Evolutionary conservation across 2,113 vertebrate genomes (phyloP).

Genomic region (Noturus placidus): DNA sequence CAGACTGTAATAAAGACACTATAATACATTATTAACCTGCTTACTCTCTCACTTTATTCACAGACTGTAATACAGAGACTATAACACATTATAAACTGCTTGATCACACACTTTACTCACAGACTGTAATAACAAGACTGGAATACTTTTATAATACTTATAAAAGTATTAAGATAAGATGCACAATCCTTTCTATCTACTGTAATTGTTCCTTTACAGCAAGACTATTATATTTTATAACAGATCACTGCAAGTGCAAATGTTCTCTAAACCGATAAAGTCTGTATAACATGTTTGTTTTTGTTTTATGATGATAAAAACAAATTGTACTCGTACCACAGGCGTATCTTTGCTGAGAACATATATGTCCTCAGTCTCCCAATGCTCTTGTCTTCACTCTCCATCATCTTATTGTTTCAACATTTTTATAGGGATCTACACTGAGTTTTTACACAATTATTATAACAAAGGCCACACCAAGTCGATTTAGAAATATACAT

Average conservation of each 20-base stretch:
- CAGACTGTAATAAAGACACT: too few species aligned
- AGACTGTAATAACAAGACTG: too few species aligned
- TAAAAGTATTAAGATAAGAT: neutral
- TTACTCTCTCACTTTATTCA: too few species aligned
- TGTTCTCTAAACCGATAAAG: neutral
- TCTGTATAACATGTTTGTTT: neutral
- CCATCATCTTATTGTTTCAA: neutral
- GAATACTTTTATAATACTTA: too few species aligned
- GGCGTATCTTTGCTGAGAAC: neutral
- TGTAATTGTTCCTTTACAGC: neutral
- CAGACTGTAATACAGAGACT: neutral
- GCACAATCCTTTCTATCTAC: neutral
- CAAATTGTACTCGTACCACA: neutral
- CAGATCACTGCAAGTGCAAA: neutral
- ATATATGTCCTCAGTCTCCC: neutral
- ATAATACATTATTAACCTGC: too few species aligned
- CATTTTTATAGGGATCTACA: neutral
- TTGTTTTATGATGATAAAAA: neutral
- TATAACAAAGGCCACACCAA: neutral
- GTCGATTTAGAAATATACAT: neutral
- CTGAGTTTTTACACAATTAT: neutral
- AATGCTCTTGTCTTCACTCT: neutral
- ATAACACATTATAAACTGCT: neutral
- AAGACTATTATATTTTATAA: neutral
- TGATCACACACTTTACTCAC: too few species aligned